phyloP scores from a whole-genome alignment of 2,113 vertebrate genomes.

The Notarius lentiginosus region DNA sequence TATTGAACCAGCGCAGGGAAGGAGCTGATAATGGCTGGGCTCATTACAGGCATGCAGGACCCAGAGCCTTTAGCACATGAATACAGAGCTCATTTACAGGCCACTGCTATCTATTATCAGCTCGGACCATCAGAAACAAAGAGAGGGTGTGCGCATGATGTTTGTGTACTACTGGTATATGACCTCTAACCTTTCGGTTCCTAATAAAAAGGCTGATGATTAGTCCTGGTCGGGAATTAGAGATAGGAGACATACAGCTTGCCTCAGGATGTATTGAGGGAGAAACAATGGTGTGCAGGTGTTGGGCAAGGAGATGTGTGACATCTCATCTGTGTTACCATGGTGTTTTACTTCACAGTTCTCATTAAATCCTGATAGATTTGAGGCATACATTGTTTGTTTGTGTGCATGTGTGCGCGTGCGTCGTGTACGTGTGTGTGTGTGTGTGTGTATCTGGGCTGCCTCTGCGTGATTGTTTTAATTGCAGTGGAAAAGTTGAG shows the following conservation, averaged over 20 bases:
- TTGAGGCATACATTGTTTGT: slow-evolving; percentile 20
- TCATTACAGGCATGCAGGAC: slow-evolving; percentile 34
- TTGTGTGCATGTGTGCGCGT: slow-evolving; percentile 16
- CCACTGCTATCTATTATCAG: slow-evolving; percentile 47
- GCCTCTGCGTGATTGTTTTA: slow-evolving; percentile 29
- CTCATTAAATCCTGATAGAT: slow-evolving; percentile 49
- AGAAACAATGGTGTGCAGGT: slow-evolving; percentile 39
- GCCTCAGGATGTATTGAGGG: slow-evolving; percentile 22
- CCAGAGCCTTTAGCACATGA: slow-evolving; percentile 35
- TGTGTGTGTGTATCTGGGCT: neutral
- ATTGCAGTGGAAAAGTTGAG: slow-evolving; percentile 42
- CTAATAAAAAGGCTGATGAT: slow-evolving; percentile 50
- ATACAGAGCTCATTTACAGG: slow-evolving; percentile 45
- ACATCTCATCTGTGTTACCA: slow-evolving; percentile 48
- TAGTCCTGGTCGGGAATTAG: slow-evolving; percentile 44
- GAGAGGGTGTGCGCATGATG: neutral
- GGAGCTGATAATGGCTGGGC: slow-evolving; percentile 5
- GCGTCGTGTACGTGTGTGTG: neutral
- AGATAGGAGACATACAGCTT: slow-evolving; percentile 26
- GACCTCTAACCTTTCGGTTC: slow-evolving; percentile 51
- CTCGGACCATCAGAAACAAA: slow-evolving; percentile 30
- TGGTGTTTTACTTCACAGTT: slow-evolving; percentile 48
- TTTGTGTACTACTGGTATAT: neutral
- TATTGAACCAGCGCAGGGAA: slow-evolving; percentile 8
- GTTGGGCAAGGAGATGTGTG: slow-evolving; percentile 39